These are phyloP conservation scores for Ostrea denselamellosa DNA, from an alignment of 1,140 invertebrate genomes.

Conservation along the genomic window DNA sequence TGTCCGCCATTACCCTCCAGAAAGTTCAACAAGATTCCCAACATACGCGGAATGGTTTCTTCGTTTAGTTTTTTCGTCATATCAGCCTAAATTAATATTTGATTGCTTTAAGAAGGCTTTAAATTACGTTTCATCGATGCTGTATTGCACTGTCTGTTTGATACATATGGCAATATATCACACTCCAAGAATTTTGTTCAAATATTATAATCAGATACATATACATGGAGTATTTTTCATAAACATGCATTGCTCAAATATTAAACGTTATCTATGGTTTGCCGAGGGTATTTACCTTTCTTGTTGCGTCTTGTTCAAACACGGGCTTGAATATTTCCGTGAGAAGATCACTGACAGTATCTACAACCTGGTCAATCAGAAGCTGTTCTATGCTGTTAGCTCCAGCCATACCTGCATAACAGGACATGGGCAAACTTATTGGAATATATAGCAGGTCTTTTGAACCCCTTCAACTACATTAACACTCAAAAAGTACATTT, in stretches of 20 bases:
- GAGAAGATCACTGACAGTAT: slow-evolving; percentile 32
- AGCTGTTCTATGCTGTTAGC: slow-evolving; percentile 30
- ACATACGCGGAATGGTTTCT: slow-evolving; percentile 35
- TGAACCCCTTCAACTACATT: background rate
- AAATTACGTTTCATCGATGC: background rate
- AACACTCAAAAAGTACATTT: background rate
- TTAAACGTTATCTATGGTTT: background rate
- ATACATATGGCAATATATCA: background rate
- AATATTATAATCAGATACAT: background rate
- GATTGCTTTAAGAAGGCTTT: background rate
- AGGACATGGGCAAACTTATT: background rate
- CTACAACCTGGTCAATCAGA: slow-evolving; percentile 43
- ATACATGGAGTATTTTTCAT: too few relatives aligned
- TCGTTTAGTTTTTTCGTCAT: slow-evolving; percentile 48
- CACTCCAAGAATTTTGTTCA: background rate
- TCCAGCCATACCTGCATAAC: slow-evolving; percentile 26
- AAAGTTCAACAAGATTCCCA: slow-evolving; percentile 49
- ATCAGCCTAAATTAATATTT: slow-evolving; percentile 46
- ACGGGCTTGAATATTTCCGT: slow-evolving; percentile 28
- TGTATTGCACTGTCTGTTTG: background rate
- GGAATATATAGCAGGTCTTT: background rate
- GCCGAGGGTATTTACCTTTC: slow-evolving; percentile 42
- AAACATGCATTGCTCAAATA: background rate
- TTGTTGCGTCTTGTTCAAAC: slow-evolving; percentile 46
- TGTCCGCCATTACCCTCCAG: slow-evolving; percentile 49